Evolutionary conservation across 2,797 vertebrate species (phyloP).

Genomic region (Alosa sapidissima): DNA sequence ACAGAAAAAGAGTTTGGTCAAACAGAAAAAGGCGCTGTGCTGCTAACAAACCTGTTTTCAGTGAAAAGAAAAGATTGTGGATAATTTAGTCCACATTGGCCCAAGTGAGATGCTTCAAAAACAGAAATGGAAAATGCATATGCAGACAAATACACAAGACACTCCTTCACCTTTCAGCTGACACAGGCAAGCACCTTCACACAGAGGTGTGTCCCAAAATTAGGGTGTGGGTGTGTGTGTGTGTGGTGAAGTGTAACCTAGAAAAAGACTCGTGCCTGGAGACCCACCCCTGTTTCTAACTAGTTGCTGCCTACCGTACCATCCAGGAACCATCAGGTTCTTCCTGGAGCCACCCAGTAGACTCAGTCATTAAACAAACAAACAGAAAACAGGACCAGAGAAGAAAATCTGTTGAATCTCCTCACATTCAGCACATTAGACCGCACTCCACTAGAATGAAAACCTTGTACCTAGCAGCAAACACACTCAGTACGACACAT

Average conservation of each 20-base stretch:
- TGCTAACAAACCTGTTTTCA: background rate
- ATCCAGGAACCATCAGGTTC: too few species aligned
- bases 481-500: background rate
- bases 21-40: background rate
- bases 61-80: background rate
- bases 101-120: background rate
- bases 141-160: background rate
- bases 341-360: background rate
- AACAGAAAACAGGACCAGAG: background rate
- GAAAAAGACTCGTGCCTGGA: conserved; percentile 4
- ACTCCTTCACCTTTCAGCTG: background rate
- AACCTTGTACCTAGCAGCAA: background rate
- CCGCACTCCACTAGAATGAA: background rate
- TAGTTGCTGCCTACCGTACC: background rate
- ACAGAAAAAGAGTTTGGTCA: background rate
- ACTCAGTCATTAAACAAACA: background rate
- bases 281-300: background rate
- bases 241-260: background rate
- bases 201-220: conserved; percentile 8
- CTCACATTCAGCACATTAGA: background rate
- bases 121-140: background rate
- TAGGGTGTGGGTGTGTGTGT: background rate
- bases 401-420: background rate
- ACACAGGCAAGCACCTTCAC: background rate
- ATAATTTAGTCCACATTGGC: background rate